Base-by-base conservation (phyloP, 2,888 invertebrate genomes). In the Isoperla grammatica region DNA sequence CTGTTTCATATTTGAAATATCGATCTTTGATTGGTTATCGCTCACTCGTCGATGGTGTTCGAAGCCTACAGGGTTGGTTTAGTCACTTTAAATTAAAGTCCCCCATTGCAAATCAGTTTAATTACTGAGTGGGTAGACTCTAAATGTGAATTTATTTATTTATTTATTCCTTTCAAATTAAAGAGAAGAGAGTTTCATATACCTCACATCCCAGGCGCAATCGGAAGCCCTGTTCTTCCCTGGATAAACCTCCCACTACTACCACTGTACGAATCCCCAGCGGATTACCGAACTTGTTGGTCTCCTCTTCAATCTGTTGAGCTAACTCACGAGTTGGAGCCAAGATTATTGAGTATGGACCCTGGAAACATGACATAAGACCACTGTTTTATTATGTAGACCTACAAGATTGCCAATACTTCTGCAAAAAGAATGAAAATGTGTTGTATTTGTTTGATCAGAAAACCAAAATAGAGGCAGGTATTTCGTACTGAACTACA, bases 301-400 rank as follows among this genome's bases (percentile, higher is more conserved):
- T 95, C 76, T 99, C 99, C 74, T 98, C 98, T 76, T 99, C 98
- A 69, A 99, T 99, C 76, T 99, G 98, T 72, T 98, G 97, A 0
- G 98, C 98, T 78, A 99, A 83, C 74, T 99, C 98, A 76, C 99
- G 89, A n/a, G 99, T 99, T 1, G 99, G 99, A 0, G 99, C 99
- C 75, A 99, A 80, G 71, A 99, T 99, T 57, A 99, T 93, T 20
- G 99, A 98, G 75, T 99, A 99, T 0, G 99, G 99, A 4, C 99
- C 99, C 78, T 81, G 29, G 29, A 29, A 29, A 29, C 29, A 29
- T 29, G 8, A 29, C n/a, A n/a, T n/a, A n/a, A n/a, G n/a, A n/a
- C n/a, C n/a, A n/a, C n/a, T n/a, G n/a, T n/a, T n/a, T n/a, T n/a
- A n/a, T n/a, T n/a, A n/a, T n/a, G n/a, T n/a, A n/a, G n/a, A n/a